Conservation (phyloP, 2,113 vertebrate species). For the Gymnogyps californianus region DNA sequence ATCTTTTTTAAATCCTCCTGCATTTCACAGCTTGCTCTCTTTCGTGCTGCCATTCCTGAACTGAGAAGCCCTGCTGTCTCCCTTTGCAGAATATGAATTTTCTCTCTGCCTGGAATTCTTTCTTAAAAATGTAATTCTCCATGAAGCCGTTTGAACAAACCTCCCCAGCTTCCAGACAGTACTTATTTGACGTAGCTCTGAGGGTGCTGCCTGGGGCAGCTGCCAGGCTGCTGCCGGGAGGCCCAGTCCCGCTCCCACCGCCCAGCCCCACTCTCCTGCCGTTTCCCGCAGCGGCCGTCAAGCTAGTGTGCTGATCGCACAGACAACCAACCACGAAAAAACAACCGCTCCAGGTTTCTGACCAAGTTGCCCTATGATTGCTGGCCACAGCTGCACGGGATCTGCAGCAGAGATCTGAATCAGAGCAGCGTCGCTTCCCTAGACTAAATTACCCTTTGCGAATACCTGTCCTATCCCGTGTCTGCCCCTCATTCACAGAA, state of each 20-base stretch:
- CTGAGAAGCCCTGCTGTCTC: neutral
- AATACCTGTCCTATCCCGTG: neutral
- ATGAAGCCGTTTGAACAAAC: neutral
- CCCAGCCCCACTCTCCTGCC: neutral
- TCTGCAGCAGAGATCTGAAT: neutral
- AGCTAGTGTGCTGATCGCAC: no score
- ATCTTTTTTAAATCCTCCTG: neutral
- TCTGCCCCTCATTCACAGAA: neutral
- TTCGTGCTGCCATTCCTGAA: accelerated
- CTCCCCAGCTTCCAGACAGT: neutral
- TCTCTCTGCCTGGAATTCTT: neutral
- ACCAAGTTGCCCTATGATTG: neutral
- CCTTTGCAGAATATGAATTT: neutral
- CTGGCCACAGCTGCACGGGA: neutral
- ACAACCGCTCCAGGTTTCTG: neutral
- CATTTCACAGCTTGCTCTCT: neutral
- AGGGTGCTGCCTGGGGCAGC: neutral
- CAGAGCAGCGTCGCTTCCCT: neutral
- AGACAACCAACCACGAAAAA: neutral
- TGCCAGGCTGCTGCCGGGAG: neutral
- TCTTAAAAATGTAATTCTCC: neutral
- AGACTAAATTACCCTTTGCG: neutral
- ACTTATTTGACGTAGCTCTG: neutral
- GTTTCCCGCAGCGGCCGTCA: accelerated
- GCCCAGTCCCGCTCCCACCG: accelerated